phyloP scores from a whole-genome alignment of 2,888 invertebrate genomes.

The Ellobium chinense region DNA sequence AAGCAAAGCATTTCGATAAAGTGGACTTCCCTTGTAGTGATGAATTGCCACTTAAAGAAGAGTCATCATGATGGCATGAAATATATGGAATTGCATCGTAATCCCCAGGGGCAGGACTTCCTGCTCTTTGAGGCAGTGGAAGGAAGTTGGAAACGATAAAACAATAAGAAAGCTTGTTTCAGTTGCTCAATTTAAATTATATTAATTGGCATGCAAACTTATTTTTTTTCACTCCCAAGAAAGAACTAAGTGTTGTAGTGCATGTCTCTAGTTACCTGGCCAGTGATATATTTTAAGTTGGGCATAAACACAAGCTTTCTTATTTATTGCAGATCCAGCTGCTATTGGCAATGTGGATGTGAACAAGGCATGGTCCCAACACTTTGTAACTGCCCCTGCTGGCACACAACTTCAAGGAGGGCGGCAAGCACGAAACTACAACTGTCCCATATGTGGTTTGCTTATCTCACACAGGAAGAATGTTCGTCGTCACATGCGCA shows the following conservation, averaged over 20 bases:
- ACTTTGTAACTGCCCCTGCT: conserved; percentile 30
- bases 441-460: conserved; percentile 43
- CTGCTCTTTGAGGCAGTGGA: too few species aligned
- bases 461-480: conserved; percentile 44
- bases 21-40: not conserved
- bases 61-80: too few species aligned
- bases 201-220: conserved; percentile 12
- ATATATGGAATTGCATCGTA: too few species aligned
- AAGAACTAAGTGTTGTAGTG: conserved; percentile 1
- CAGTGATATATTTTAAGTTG: conserved; percentile 39
- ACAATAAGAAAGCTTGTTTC: conserved; percentile 46
- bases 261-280: conserved; percentile 10
- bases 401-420: conserved; percentile 28
- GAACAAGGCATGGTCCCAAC: conserved; percentile 40
- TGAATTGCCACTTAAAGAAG: not conserved
- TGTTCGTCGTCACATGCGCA: conserved; percentile 48
- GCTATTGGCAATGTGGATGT: conserved; percentile 33
- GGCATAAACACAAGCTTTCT: conserved; percentile 50
- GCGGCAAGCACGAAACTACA: conserved; percentile 31
- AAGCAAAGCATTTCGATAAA: conserved; percentile 30
- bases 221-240: conserved; percentile 7
- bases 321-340: conserved; percentile 48
- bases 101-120: too few species aligned
- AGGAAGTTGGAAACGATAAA: too few species aligned
- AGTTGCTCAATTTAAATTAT: conserved; percentile 29